Conservation (phyloP, 2,113 vertebrate species). For the Saiga tatarica region DNA sequence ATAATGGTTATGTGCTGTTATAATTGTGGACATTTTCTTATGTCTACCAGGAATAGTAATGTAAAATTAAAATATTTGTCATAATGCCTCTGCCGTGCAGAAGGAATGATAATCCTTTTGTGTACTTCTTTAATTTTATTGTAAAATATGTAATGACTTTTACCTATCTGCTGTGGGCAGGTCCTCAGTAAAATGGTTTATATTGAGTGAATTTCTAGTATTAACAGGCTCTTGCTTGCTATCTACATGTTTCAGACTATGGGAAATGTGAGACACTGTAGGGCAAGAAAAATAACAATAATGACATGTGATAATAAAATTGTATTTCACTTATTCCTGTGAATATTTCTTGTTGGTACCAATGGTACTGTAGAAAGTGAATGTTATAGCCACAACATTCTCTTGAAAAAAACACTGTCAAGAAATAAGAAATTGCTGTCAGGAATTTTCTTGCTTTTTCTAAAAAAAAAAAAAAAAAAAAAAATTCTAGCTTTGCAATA, state of each 20-base stretch:
- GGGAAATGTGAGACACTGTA: conserved; percentile 67
- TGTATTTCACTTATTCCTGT: conserved; percentile 86
- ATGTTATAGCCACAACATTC: conserved; percentile 79
- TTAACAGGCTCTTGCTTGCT: conserved; percentile 80
- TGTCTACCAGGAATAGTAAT: conserved; percentile 79
- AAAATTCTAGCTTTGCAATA: background rate
- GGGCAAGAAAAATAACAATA: conserved; percentile 75
- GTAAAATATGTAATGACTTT: conserved; percentile 81
- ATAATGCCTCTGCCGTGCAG: conserved; percentile 86
- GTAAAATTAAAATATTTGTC: conserved; percentile 82
- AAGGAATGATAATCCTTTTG: conserved; percentile 79
- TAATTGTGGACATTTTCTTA: conserved; percentile 82
- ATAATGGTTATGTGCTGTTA: conserved; percentile 73
- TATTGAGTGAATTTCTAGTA: conserved; percentile 74
- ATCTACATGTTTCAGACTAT: conserved; percentile 57
- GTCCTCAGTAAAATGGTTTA: conserved; percentile 73
- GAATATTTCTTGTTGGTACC: conserved; percentile 86
- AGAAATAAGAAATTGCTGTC: conserved; percentile 33
- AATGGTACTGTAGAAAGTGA: conserved; percentile 83
- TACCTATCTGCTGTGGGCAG: conserved; percentile 80
- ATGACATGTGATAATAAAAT: conserved; percentile 74
- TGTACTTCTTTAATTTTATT: conserved; percentile 81
- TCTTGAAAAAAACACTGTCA: conserved; percentile 63
- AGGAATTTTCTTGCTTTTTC: conserved; percentile 58
- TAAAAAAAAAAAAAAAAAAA: conserved; percentile 15